Evolutionary conservation across 2,888 invertebrate genomes (phyloP), one percentile per base, ranked within the genome.

Genomic region (Timema cristinae): DNA sequence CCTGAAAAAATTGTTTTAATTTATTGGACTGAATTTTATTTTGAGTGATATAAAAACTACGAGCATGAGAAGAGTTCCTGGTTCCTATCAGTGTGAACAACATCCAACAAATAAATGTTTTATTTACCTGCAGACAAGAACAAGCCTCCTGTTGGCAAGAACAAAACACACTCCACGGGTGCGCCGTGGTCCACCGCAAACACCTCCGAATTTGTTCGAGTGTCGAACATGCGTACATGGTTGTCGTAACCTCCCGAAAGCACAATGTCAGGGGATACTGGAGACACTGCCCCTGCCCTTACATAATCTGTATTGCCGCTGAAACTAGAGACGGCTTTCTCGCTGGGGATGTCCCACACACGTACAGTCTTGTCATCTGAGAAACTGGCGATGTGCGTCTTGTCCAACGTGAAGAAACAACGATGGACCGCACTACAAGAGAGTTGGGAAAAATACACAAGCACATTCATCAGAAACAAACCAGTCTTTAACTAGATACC

Each of bases 261-360:
- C 68, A 95, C 84, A 59, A 93, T 87, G 79, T 93, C 90, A 15
- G 90, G 86, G 1, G 91, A 89, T 47, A 91, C 87, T 8, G 92
- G 90, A 80, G 91, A 94, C 5, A 91, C 86, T 15, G 91, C 90
- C 49, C 96, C 96, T 69, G 94, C 92, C 79, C 96, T 86, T 6
- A 95, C 86, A 81, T 96, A 96, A 81, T 96, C 95, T 83, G 79
- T 78, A 75, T 85, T 84, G 72, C 84, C 84, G 52, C 78, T 76
- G 74, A 82, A 83, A 48, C 85, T 87, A 16, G 87, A 82, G 47
- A 94, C 78, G 78, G 89, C 86, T 75, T 89, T 89, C 82, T 96
- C 95, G 73, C 89, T 91, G 0, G 94, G 88, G 78, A 98, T 91
- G 79, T 98, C 97, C 96, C 97, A 97, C n/a, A 97, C 79, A 75